Conservation (phyloP, 2,888 invertebrate genomes). For the Oxycera nigricornis region DNA sequence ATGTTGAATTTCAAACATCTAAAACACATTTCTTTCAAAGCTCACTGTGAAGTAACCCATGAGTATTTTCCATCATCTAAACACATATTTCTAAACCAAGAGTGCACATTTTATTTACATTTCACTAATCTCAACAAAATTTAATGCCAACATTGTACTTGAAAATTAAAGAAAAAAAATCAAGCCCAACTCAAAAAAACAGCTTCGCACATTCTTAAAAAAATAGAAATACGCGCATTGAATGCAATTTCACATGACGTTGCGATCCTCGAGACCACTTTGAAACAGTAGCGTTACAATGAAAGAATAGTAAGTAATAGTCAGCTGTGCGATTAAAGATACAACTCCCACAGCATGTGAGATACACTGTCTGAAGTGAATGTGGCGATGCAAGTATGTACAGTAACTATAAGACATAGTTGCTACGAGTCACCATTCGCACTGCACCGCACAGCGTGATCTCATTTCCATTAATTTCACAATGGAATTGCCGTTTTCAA, state of each 20-base stretch:
- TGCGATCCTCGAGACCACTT: neutral
- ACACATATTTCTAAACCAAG: too few relatives aligned
- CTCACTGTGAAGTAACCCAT: too few relatives aligned
- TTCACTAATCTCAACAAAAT: neutral
- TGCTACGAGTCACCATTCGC: neutral
- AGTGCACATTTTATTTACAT: too few relatives aligned
- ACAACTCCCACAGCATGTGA: neutral
- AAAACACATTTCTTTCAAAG: too few relatives aligned
- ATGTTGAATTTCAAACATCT: too few relatives aligned
- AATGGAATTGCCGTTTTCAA: constrained; percentile 33
- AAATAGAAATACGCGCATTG: neutral
- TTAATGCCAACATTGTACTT: constrained; percentile 14
- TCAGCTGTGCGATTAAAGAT: neutral
- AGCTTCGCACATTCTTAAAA: neutral
- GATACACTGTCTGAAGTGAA: neutral
- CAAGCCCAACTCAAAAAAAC: neutral
- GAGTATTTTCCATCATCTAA: too few relatives aligned
- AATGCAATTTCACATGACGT: constrained; percentile 17
- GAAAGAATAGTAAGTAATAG: neutral
- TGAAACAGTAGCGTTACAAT: neutral
- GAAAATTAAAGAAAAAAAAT: neutral
- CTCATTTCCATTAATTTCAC: constrained; percentile 32
- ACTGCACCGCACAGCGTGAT: constrained; percentile 4
- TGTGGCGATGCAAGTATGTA: neutral
- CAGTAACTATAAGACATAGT: neutral